phyloP scores from a whole-genome alignment of 2,113 vertebrate species.

The Arenaria interpres region DNA sequence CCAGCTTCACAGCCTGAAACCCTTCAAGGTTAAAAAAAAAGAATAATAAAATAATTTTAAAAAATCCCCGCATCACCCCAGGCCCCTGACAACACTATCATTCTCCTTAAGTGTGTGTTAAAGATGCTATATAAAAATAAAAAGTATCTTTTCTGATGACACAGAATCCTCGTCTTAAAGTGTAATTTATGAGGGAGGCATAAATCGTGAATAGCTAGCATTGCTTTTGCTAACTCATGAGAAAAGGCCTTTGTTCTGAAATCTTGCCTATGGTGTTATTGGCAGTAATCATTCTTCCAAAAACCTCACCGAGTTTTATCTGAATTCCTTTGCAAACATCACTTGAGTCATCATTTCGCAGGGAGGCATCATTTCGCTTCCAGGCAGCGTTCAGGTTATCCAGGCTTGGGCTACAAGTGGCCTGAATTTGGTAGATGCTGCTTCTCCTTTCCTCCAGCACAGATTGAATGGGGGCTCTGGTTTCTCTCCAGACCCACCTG shows the following conservation, averaged over 20 bases:
- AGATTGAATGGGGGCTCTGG: background rate
- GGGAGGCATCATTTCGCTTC: background rate
- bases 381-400: background rate
- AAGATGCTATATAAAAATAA: slow-evolving; percentile 57
- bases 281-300: background rate
- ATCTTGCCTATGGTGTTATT: slow-evolving; percentile 15
- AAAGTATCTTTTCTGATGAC: slow-evolving; percentile 50
- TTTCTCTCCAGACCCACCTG: background rate
- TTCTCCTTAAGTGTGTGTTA: slow-evolving; percentile 42
- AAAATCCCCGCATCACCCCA: background rate
- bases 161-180: slow-evolving; percentile 19
- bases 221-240: slow-evolving; percentile 62
- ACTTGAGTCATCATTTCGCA: background rate
- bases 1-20: background rate
- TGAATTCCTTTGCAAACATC: background rate
- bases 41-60: background rate
- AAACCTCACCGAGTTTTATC: background rate
- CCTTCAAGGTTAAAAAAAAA: background rate
- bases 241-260: slow-evolving; percentile 57
- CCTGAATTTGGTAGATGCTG: fast-evolving
- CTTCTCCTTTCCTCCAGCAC: background rate
- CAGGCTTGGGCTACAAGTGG: background rate
- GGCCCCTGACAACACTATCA: slow-evolving; percentile 3
- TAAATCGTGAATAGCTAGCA: background rate
- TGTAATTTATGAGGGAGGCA: slow-evolving; percentile 26